Evolutionary conservation across 2,888 invertebrate genomes (phyloP), one percentile per base, ranked within the genome.

Genomic region (Oscheius onirici): DNA sequence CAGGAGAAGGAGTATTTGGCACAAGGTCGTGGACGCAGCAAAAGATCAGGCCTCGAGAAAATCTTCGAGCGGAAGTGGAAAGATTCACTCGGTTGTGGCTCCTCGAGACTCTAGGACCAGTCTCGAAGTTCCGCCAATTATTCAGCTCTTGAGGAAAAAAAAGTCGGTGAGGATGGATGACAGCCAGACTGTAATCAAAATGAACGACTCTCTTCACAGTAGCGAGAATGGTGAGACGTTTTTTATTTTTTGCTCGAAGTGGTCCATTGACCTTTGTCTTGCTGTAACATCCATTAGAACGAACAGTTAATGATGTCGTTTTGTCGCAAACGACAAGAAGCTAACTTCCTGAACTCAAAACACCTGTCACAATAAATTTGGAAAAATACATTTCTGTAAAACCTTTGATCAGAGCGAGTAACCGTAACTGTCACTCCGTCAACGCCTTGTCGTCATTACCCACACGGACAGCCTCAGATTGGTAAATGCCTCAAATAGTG

Each of bases 21-120:
- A 63, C 28, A 63, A 63, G n/a, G 63, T 63, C 15, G 63, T 63
- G 13, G 63, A 60, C 15, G 60, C 60, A 10, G 60, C 60, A 2
- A 60, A 43, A 20, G 60, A 63, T 24, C 34, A 46, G n/a, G 58
- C 58, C 10, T n/a, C 58, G 8, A 34, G 58, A 17, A 63, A 63
- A 58, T 15, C 17, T 55, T 34, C 55, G 6, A 24, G n/a, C 22
- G 28, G 55, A 24, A 55, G 55, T 26, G 55, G 15, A 3, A 55
- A 55, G 28, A 10, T 55, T 8, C 55, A 26, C 13, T 24, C 24
- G 15, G 55, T 55, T 5, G 46, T 46, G 17, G 46, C 5, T 20
- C 46, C n/a, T n/a, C 46, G 46, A 17, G 20, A 46, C 8, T 55
- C 55, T 26, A 24, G 55, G 41, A 58, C 40, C 41, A 58, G 58